Conservation (phyloP, 2,797 vertebrate genomes). For the Cryptoprocta ferox region DNA sequence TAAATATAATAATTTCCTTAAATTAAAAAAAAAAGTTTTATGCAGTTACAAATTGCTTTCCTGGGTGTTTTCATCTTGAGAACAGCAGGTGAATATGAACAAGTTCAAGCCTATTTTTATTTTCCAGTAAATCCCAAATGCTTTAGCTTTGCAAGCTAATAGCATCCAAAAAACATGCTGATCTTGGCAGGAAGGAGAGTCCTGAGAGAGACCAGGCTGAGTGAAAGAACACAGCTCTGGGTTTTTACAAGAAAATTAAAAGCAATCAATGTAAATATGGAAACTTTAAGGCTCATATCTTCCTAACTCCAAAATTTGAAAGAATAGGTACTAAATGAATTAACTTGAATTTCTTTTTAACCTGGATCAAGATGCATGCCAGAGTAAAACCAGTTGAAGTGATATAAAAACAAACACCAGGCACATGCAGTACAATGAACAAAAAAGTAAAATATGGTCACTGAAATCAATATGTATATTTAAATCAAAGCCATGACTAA, state of each 20-base stretch:
- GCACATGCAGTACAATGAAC: neutral
- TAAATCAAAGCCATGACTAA: neutral
- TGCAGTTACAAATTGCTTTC: conserved; percentile 77
- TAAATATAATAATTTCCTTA: conserved; percentile 73
- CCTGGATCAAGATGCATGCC: neutral
- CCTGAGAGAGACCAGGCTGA: conserved; percentile 13
- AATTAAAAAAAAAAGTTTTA: conserved; percentile 76
- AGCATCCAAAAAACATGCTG: conserved; percentile 67
- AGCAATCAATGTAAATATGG: neutral
- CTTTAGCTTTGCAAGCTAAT: conserved; percentile 60
- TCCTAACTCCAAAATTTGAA: neutral
- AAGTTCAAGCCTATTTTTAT: conserved; percentile 81
- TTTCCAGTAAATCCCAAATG: conserved; percentile 81
- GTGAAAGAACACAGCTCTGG: neutral
- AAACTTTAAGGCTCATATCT: neutral
- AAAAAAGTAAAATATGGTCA: neutral
- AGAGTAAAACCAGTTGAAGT: neutral
- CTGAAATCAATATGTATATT: neutral
- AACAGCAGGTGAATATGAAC: conserved; percentile 81
- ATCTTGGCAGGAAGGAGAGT: conserved; percentile 48
- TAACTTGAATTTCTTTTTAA: neutral
- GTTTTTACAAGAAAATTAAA: conserved; percentile 57
- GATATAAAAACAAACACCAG: neutral
- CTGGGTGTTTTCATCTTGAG: conserved; percentile 77
- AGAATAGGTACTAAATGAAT: neutral